phyloP scores from a whole-genome alignment of 2,888 invertebrate species.

The Lymantria dispar region DNA sequence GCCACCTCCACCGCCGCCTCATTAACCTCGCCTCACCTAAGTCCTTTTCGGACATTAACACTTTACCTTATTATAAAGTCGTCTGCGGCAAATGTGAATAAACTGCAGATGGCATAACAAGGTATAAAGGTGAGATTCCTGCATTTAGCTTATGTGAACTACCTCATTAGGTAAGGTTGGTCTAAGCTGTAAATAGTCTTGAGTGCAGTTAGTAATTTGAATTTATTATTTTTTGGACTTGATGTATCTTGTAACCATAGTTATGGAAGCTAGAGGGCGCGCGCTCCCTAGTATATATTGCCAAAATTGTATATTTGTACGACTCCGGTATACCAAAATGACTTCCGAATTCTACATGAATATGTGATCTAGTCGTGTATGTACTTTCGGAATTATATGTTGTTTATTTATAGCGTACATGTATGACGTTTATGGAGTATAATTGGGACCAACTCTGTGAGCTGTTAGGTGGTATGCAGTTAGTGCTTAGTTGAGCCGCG shows the following conservation, averaged over 20 bases:
- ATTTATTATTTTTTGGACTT: conserved; percentile 52
- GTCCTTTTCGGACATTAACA: conserved; percentile 14
- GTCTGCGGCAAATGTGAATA: neutral
- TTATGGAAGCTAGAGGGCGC: conserved; percentile 47
- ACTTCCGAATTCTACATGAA: conserved; percentile 82
- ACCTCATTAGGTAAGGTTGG: conserved; percentile 79
- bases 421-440: conserved; percentile 67
- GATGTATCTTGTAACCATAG: conserved; percentile 42
- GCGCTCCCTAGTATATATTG: conserved; percentile 55
- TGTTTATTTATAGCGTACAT: conserved; percentile 75
- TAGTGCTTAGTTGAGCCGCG: conserved; percentile 48
- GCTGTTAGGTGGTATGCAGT: conserved; percentile 56
- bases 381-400: conserved; percentile 80
- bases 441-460: conserved; percentile 79
- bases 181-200: conserved; percentile 74
- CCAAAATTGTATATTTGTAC: conserved; percentile 75
- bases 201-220: conserved; percentile 58
- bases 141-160: conserved; percentile 75
- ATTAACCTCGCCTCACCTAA: conserved; percentile 46
- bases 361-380: conserved; percentile 82
- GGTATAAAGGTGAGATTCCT: conserved; percentile 41
- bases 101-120: conserved; percentile 19
- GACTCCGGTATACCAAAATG: conserved; percentile 77
- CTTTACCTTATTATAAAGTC: conserved; percentile 9
- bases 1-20: conserved; percentile 70